Evolutionary conservation across 2,888 invertebrate genomes (phyloP), one percentile per base, ranked within the genome.

Genomic region (Cataglyphis rosenhaueri): DNA sequence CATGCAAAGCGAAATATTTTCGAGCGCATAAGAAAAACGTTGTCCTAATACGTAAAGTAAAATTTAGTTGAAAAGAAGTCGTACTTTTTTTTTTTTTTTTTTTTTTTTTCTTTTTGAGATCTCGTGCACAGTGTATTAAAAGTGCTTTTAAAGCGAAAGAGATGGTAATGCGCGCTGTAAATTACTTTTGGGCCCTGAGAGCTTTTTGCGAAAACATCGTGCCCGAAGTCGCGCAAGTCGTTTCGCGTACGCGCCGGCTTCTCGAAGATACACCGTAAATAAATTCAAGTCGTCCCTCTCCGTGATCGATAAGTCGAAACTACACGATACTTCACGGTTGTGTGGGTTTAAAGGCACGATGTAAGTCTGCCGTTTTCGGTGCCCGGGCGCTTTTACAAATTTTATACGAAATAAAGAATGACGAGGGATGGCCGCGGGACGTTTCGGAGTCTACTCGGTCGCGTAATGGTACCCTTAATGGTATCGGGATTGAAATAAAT

Each of bases 401-500:
- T 82, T 82, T 71, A 79, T 84, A 78, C 62, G 29, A 73, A 74
- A 52, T 48, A 55, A 74, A 79, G 55, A 84, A 76, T 75, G 68
- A 64, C 57, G 66, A 68, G 55, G 52, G 62, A 62, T 68, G 83
- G 78, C 79, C 84, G 68, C 70, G 66, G 84, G 74, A 84, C 76
- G 78, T 84, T 86, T 86, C 76, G 66, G 76, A 84, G 71, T 87
- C 87, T 75, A 74, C 61, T 64, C 82, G 83, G 81, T 88, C 84
- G 87, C 87, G 86, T 87, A 91, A 92, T 89, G 87, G 88, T 87
- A 81, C 81, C 71, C 75, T 75, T 90, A 89, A 90, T 89, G 88
- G 87, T 85, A 84, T 59, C 71, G 82, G 86, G 86, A 89, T 90
- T 90, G 88, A 88, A 91, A 89, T 92, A 89, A 89, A 88, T 90